Evolutionary conservation across 2,888 invertebrate species (phyloP).

Genomic region (Lacanobia oleracea): DNA sequence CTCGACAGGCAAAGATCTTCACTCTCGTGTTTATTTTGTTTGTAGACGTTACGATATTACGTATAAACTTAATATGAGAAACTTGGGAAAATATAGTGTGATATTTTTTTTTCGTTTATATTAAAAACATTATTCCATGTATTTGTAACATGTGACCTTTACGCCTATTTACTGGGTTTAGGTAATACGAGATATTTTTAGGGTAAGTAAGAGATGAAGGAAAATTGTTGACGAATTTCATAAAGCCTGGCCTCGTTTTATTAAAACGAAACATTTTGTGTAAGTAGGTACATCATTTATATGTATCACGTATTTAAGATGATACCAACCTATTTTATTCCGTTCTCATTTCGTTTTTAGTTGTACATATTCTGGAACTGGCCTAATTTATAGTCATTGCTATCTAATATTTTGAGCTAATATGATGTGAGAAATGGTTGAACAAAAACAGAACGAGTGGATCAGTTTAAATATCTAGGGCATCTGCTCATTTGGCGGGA

Average conservation of each 20-base stretch:
- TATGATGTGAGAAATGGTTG: background rate
- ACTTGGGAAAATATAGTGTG: constrained; percentile 47
- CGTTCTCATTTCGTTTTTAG: background rate
- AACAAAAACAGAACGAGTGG: no score
- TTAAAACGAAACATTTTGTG: background rate
- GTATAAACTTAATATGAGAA: constrained; percentile 44
- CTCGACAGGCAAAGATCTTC: constrained; percentile 51
- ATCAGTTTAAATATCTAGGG: no score
- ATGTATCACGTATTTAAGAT: background rate
- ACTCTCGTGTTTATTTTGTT: constrained; percentile 60
- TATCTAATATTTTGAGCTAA: no score
- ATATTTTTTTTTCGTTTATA: constrained; percentile 30
- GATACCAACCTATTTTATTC: background rate
- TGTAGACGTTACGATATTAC: constrained; percentile 39
- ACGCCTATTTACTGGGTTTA: constrained; percentile 13
- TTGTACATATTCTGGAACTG: no score
- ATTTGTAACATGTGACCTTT: constrained; percentile 30
- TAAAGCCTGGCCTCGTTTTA: background rate
- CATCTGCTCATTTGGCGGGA: no score
- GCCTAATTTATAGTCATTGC: no score
- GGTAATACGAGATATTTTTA: constrained; percentile 11
- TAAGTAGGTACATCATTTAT: background rate
- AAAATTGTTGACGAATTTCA: constrained; percentile 9
- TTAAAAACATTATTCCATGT: constrained; percentile 45
- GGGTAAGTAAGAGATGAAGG: background rate